Conservation (phyloP, 2,888 invertebrate genomes). For the Chironomus riparius region DNA sequence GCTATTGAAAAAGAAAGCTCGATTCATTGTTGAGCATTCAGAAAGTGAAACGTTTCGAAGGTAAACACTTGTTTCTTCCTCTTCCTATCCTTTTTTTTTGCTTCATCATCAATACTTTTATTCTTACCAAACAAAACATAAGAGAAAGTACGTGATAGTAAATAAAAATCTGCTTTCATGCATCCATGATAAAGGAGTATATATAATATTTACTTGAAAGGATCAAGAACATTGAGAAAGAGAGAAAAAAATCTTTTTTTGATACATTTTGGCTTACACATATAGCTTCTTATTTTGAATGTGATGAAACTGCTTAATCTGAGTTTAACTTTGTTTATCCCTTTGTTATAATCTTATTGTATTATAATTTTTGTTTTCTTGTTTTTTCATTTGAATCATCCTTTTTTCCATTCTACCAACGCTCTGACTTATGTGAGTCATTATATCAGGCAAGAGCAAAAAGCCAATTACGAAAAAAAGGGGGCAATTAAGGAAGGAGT, state of each 20-base stretch:
- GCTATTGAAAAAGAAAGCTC: slow-evolving; percentile 68
- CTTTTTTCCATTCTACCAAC: too few species aligned
- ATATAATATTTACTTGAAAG: neutral
- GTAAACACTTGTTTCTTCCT: slow-evolving; percentile 32
- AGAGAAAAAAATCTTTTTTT: too few species aligned
- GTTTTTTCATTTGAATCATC: too few species aligned
- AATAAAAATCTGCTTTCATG: neutral
- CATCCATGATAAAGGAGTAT: neutral
- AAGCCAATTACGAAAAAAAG: too few species aligned
- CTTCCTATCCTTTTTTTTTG: neutral
- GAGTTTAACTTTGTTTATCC: neutral
- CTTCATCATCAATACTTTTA: neutral
- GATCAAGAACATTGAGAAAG: neutral
- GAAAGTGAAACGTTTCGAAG: slow-evolving; percentile 51
- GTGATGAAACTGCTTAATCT: neutral
- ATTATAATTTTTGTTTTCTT: neutral
- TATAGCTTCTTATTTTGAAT: neutral
- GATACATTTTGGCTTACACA: too few species aligned
- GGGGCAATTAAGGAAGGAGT: too few species aligned
- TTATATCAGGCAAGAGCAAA: too few species aligned
- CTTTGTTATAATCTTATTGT: neutral
- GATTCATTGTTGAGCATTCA: slow-evolving; percentile 58
- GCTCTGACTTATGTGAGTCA: too few species aligned
- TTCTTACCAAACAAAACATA: neutral
- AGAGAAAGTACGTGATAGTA: neutral